Conservation (phyloP, 1,140 invertebrate species). For the Rhizoglyphus robini region DNA sequence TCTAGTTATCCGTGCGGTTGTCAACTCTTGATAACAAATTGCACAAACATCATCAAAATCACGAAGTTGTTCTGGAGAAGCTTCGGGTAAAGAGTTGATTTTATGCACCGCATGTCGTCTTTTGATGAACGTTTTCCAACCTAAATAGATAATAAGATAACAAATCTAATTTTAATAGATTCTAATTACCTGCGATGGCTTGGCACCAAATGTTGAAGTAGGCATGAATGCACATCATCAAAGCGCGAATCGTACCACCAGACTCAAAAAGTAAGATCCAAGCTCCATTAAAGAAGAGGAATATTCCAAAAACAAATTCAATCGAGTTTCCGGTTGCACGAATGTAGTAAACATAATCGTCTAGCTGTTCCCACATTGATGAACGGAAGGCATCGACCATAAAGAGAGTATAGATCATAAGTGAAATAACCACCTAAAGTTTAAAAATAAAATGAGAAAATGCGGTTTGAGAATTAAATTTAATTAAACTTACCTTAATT, state of each 20-base stretch:
- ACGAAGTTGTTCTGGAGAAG: constrained; percentile 56
- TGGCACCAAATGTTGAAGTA: constrained; percentile 97
- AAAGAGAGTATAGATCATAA: constrained; percentile 75
- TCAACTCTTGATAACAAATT: constrained; percentile 88
- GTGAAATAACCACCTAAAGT: constrained; percentile 46
- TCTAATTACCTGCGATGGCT: constrained; percentile 49
- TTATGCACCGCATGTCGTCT: constrained; percentile 79
- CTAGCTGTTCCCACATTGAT: constrained; percentile 79
- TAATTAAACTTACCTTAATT: constrained; percentile 35
- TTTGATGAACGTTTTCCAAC: constrained; percentile 86
- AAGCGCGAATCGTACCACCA: constrained; percentile 69
- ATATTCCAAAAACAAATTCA: constrained; percentile 90
- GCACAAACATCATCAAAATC: constrained; percentile 79
- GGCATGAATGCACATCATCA: constrained; percentile 89
- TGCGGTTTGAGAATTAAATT: background rate
- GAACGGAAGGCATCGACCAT: constrained; percentile 71
- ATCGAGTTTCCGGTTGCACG: constrained; percentile 56
- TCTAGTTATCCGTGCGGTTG: constrained; percentile 74
- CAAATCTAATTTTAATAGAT: background rate
- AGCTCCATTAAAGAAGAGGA: constrained; percentile 83
- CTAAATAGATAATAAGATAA: too few species aligned
- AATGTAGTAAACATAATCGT: constrained; percentile 88
- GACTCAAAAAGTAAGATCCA: constrained; percentile 83
- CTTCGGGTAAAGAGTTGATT: constrained; percentile 73
- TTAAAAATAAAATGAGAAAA: background rate